Conservation (phyloP, 1,140 invertebrate species). For the Leptinotarsa lineolata region DNA sequence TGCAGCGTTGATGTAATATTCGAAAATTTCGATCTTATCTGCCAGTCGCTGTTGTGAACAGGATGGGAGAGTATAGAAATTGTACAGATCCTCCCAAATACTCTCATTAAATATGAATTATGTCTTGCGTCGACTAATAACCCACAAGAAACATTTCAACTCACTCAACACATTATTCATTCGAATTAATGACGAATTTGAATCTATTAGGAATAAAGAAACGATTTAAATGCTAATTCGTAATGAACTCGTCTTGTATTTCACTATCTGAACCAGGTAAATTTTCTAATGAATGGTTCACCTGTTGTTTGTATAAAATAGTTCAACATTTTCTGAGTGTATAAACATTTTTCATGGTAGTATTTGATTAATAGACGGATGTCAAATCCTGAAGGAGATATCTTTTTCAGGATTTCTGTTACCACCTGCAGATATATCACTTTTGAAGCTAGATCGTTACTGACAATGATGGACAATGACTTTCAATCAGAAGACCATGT, state of each 20-base stretch:
- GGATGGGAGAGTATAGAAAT: no score
- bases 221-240: neutral
- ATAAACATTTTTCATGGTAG: neutral
- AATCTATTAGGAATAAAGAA: conserved; percentile 3
- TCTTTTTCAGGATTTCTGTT: neutral
- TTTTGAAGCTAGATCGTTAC: no score
- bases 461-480: no score
- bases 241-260: neutral
- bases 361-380: neutral
- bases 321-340: neutral
- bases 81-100: no score
- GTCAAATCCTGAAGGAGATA: neutral
- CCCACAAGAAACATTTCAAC: neutral
- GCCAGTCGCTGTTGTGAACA: no score
- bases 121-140: neutral
- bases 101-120: conserved; percentile 1
- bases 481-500: no score
- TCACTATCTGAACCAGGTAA: neutral
- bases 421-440: neutral
- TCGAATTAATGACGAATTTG: neutral
- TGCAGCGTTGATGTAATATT: no score
- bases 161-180: neutral
- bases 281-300: conserved; percentile 3
- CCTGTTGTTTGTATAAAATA: neutral
- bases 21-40: no score